phyloP scores from a whole-genome alignment of 2,113 vertebrate species.

The Ammospiza nelsoni region DNA sequence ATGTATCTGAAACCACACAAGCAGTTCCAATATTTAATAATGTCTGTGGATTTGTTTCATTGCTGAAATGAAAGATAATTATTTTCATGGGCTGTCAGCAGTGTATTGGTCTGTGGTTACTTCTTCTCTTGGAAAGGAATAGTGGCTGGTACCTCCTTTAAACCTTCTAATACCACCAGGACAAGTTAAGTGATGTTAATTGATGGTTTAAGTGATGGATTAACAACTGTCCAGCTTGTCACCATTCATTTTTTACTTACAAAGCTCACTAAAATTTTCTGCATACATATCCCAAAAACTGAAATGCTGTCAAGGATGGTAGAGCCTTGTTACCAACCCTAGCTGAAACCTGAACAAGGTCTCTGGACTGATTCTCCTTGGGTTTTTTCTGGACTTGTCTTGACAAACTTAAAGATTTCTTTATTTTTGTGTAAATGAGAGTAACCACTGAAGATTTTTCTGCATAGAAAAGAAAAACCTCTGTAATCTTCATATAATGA shows the following conservation, averaged over 20 bases:
- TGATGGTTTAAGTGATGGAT: neutral
- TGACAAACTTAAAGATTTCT: neutral
- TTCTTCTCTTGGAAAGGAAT: neutral
- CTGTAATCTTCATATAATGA: neutral
- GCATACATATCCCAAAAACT: neutral
- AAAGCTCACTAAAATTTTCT: neutral
- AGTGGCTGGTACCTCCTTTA: neutral
- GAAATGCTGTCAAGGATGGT: neutral
- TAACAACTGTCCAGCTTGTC: neutral
- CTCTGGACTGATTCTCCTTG: neutral
- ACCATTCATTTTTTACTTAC: neutral
- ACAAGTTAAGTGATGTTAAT: neutral
- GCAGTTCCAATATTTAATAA: neutral
- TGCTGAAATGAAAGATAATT: neutral
- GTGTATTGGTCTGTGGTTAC: neutral
- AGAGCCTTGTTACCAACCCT: neutral
- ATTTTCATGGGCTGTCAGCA: neutral
- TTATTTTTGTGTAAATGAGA: neutral
- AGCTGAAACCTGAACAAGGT: neutral
- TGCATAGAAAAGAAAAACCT: neutral
- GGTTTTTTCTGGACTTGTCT: neutral
- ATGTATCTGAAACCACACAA: neutral
- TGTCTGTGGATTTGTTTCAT: neutral
- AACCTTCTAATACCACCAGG: neutral
- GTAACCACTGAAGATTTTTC: neutral